Percentiles rank a stretch among this genome's conserved stretches.
phyloP scores from a whole-genome alignment of 2,113 vertebrate genomes.

The Phylloscopus whistleri region DNA sequence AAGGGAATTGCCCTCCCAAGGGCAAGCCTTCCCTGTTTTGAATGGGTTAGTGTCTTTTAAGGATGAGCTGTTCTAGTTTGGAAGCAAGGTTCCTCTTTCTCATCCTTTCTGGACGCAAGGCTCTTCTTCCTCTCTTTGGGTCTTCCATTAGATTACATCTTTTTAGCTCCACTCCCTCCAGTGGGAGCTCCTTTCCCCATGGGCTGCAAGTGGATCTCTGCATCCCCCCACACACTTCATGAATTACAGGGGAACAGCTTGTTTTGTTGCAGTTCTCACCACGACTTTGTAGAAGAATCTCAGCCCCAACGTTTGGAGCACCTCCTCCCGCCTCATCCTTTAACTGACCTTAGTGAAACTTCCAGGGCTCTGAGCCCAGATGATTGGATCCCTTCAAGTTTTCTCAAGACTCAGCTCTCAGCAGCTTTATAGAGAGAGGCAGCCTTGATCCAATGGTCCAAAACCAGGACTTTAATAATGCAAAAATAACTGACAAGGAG shows the following conservation, averaged over 20 bases:
- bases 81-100: not conserved
- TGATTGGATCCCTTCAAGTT: too few relatives aligned
- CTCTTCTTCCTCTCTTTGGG: not conserved
- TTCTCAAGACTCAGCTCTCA: too few relatives aligned
- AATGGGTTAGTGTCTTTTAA: not conserved
- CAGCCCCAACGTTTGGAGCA: rapidly evolving
- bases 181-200: not conserved
- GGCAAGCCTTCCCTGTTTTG: not conserved
- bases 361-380: too few relatives aligned
- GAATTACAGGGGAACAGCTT: not conserved
- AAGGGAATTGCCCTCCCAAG: too few relatives aligned
- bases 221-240: not conserved
- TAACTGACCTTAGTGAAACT: too few relatives aligned
- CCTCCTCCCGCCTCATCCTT: not conserved
- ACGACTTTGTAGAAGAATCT: not conserved
- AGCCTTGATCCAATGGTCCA: too few relatives aligned
- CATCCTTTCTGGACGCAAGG: not conserved
- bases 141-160: not conserved
- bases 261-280: too few relatives aligned
- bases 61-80: not conserved
- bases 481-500: too few relatives aligned
- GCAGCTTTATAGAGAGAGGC: too few relatives aligned
- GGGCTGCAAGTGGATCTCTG: not conserved
- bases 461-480: too few relatives aligned
- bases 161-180: not conserved